Evolutionary conservation across 2,113 vertebrate species (phyloP), one percentile per base, ranked within the genome.

Genomic region (Phaethornis superciliosus): DNA sequence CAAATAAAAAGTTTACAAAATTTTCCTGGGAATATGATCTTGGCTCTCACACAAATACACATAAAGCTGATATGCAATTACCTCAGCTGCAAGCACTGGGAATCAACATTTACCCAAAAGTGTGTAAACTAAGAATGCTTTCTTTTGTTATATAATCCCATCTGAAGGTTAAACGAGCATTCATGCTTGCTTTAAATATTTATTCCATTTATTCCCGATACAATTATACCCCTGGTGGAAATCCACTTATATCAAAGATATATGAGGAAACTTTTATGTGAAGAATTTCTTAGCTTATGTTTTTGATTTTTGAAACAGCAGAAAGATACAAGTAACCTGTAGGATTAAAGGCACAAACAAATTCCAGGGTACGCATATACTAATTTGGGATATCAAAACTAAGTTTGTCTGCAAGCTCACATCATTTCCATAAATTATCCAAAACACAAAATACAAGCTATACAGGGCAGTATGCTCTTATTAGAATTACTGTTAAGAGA

Each of bases 31-130:
- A 79, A 68, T 44, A 51, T 12, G 17, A 70, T 47, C 15, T n/a
- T 59, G 26, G 23, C 10, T 55, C 37, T 54, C 86, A 75, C 21
- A 67, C 7, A 75, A 84, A 12, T 51, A 33, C 8, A 59, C 1
- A 1, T 51, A 28, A 75, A 59, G 22, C 0, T 59, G 52, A 80
- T 72, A 58, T 0, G 0, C 30, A 49, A 6, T 49, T 68, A 28
- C 24, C 28, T 52, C 47, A 26, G 33, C 14, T 62, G 52, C n/a
- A 85, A 86, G 32, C 1, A 1, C 46, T 42, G 59, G 18, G 62
- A 76, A 77, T 58, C n/a, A 72, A 75, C 20, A 58, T 26, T 33
- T 58, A 79, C 3, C 6, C 12, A 26, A 74, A 69, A n/a, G 1
- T 15, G 1, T 10, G 22, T 51, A 69, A 89, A 64, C 2, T 33